Evolutionary conservation across 2,113 vertebrate genomes (phyloP).

Genomic region (Pachycephala philippinensis): DNA sequence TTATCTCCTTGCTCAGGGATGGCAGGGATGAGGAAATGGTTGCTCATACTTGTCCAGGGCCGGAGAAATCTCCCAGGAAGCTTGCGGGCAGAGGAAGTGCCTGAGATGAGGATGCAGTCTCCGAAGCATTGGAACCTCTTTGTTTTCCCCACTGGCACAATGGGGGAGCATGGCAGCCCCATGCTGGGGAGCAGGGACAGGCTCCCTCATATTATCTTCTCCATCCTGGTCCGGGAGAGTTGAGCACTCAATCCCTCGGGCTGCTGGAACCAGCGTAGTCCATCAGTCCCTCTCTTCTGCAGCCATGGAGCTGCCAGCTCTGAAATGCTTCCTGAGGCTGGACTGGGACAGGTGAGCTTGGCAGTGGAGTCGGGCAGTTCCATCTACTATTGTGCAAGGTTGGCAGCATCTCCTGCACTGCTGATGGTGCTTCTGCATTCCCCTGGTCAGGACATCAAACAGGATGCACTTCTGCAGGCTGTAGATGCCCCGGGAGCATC

Average conservation of each 20-base stretch:
- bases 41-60: neutral
- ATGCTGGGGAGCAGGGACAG: neutral
- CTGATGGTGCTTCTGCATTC: neutral
- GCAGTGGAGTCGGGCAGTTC: rapidly evolving
- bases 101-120: neutral
- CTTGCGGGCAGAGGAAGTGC: neutral
- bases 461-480: neutral
- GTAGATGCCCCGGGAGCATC: neutral
- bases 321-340: rapidly evolving
- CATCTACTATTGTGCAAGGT: rapidly evolving
- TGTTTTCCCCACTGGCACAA: rapidly evolving
- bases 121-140: neutral
- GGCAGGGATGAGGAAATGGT: constrained; percentile 7
- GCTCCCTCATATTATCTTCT: neutral
- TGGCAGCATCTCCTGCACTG: neutral
- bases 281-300: neutral
- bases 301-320: neutral
- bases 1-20: neutral
- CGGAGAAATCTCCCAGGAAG: neutral
- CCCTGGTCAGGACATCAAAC: rapidly evolving
- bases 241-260: rapidly evolving
- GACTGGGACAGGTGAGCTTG: neutral
- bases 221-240: neutral
- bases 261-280: neutral
- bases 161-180: neutral